These are phyloP conservation scores for Murina feae DNA, from an alignment of 2,113 vertebrate genomes.

Conservation along the genomic window DNA sequence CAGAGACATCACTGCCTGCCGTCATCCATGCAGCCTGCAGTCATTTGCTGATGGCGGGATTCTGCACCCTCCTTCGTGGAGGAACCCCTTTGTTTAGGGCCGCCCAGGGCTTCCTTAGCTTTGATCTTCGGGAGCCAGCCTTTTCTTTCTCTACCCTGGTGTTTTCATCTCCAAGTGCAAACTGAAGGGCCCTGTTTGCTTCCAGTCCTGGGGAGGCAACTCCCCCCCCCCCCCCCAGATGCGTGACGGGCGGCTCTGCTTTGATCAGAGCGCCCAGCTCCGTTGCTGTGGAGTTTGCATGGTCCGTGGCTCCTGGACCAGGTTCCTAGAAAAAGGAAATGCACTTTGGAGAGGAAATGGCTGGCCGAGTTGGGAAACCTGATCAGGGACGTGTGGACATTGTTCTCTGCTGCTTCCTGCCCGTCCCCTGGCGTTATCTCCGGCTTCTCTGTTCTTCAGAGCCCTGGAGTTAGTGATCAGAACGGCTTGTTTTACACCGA, in stretches of 20 bases:
- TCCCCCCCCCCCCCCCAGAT: no score
- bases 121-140: conserved; percentile 44
- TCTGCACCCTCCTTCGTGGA: not conserved
- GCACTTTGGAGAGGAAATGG: conserved; percentile 4
- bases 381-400: not conserved
- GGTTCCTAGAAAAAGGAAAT: conserved; percentile 25
- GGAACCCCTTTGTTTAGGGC: not conserved
- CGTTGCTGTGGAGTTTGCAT: not conserved
- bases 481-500: not conserved
- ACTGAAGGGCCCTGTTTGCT: conserved; percentile 33
- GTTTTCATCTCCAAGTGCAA: not conserved
- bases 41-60: accelerated
- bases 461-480: not conserved
- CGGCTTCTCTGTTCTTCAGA: not conserved
- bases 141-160: conserved; percentile 4
- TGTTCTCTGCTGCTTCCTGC: not conserved
- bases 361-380: not conserved
- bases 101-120: not conserved
- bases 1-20: not conserved
- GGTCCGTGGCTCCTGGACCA: not conserved
- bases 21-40: accelerated
- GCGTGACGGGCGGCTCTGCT: not conserved
- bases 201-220: not conserved
- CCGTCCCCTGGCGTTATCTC: not conserved
- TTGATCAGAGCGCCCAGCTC: not conserved